Evolutionary conservation across 92 coral and sea anemone species (phyloP).

Genomic region (Porites cylindrica): DNA sequence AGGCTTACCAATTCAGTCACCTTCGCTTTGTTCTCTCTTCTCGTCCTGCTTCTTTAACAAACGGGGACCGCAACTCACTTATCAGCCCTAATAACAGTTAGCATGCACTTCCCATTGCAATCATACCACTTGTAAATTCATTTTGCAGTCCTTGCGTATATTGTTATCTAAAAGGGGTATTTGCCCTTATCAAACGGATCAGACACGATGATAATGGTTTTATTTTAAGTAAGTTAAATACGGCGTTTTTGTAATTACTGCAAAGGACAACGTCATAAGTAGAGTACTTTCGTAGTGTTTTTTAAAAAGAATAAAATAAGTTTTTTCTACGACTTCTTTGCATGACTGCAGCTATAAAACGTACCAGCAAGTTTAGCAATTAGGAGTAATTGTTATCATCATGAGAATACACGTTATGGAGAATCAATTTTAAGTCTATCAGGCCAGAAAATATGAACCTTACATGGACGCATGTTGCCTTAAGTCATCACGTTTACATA

Average conservation of each 20-base stretch:
- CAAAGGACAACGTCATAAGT: neutral
- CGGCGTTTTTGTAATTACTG: neutral
- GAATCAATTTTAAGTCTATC: neutral
- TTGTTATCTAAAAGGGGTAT: neutral
- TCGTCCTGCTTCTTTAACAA: neutral
- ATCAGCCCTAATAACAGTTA: neutral
- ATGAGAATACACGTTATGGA: neutral
- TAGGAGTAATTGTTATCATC: neutral
- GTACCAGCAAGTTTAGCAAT: neutral
- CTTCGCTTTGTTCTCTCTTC: neutral
- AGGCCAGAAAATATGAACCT: neutral
- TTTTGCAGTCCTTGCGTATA: slow-evolving; percentile 8
- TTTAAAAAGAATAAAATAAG: no score
- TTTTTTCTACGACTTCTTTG: no score
- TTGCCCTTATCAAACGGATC: neutral
- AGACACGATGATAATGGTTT: neutral
- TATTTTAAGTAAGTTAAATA: neutral
- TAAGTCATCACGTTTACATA: neutral
- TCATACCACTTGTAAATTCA: neutral
- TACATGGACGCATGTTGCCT: neutral
- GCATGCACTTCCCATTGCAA: neutral
- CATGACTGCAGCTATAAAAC: no score
- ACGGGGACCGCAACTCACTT: neutral
- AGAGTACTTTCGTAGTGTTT: neutral
- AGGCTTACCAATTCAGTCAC: neutral